Base-by-base conservation (phyloP, 2,113 vertebrate genomes). In the Bos javanicus region DNA sequence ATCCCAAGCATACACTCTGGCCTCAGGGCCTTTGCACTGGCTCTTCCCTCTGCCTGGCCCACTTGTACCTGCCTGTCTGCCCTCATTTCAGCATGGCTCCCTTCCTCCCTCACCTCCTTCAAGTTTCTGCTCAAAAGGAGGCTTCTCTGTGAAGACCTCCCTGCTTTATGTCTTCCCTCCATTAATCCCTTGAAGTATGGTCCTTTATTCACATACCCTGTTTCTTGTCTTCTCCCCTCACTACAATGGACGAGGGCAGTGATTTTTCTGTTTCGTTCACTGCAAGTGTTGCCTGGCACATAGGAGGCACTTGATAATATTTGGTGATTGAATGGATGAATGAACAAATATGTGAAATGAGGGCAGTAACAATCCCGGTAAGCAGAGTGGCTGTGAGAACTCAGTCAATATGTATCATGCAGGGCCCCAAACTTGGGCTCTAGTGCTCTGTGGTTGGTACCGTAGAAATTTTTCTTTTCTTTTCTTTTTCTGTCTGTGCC, bases 21-120 rank as follows among this genome's bases (percentile, higher is more conserved):
- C 91, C 39, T 4, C 83, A n/a, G 86, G 91, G 15, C 48, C 97
- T 93, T 90, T 64, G 52, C 97, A 76, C 39, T 30, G 48, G 64
- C 84, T 64, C 23, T 46, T 33, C 30, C 80, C 28, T 17, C 26
- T 17, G 14, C 36, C 57, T 17, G 15, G 60, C 60, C 92, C 25
- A 28, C 57, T 59, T 36, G 46, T 10, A 21, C 60, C 17, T 16
- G 25, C 6, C 71, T 2, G 1, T 71, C n/a, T 25, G 12, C 25
- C 54, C 60, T 23, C 26, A 9, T 57, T n/a, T 46, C 52, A 15
- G 0, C 36, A 4, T 1, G 62, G 12, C 74, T 74, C 48, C 19
- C 9, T 62, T n/a, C 4, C 12, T 67, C 71, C 26, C 48, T 95
- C 48, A 17, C 71, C 33, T 30, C 46, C 33, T 39, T 89, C 62